Evolutionary conservation across 2,888 invertebrate species (phyloP).

Genomic region (Parasteatoda lunata): DNA sequence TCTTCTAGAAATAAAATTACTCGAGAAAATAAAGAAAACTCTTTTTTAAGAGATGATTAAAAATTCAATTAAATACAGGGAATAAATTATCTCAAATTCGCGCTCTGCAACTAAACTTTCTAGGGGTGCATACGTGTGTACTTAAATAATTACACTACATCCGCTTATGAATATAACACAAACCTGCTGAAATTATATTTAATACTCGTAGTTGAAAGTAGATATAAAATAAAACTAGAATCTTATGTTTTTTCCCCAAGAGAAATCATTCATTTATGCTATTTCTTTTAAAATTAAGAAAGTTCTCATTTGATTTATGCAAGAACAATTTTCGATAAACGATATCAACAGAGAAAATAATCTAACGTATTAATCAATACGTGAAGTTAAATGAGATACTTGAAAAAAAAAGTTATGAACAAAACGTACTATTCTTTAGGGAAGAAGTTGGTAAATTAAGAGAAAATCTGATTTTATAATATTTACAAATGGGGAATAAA

Average conservation of each 20-base stretch:
- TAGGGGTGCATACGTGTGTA: not conserved
- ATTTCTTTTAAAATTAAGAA: not conserved
- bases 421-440: conserved; percentile 1
- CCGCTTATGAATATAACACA: not conserved
- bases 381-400: conserved; percentile 31
- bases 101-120: not conserved
- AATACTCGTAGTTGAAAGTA: not conserved
- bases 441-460: not conserved
- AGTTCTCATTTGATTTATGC: not conserved
- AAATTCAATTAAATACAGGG: not conserved
- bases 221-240: not conserved
- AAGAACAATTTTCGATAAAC: conserved; percentile 11
- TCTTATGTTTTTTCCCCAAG: not conserved
- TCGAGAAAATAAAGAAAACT: not conserved
- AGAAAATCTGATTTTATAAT: not conserved
- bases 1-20: not conserved
- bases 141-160: not conserved
- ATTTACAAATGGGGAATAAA: not conserved
- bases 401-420: conserved; percentile 12
- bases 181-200: not conserved
- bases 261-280: not conserved
- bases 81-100: not conserved
- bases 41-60: not conserved
- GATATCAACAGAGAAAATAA: conserved; percentile 18
- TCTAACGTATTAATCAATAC: conserved; percentile 21